Evolutionary conservation across 2,113 vertebrate genomes (phyloP).

Genomic region (Lagopus leucura): DNA sequence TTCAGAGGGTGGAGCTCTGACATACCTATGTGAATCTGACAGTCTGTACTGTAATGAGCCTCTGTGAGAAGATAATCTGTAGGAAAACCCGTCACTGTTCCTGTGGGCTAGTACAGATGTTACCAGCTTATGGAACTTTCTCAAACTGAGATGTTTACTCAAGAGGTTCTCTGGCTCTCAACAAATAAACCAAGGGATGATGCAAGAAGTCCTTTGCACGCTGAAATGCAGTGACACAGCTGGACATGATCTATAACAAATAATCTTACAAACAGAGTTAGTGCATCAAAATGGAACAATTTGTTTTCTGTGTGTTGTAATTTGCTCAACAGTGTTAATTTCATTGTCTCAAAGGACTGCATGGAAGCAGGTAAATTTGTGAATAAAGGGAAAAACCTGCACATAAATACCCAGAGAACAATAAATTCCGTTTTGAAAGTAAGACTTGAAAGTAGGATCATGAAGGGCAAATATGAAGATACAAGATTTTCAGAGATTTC

Average conservation of each 20-base stretch:
- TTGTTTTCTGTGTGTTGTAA: neutral
- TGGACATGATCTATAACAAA: neutral
- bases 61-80: neutral
- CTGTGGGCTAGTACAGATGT: neutral
- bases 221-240: neutral
- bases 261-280: neutral
- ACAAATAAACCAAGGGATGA: neutral
- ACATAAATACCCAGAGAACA: neutral
- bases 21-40: neutral
- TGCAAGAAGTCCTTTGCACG: neutral
- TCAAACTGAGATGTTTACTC: neutral
- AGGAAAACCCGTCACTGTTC: neutral
- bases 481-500: neutral
- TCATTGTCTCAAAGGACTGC: neutral
- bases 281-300: neutral
- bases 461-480: neutral
- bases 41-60: neutral
- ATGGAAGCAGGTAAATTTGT: neutral
- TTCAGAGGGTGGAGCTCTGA: neutral
- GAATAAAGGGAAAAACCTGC: slow-evolving; percentile 1
- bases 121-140: neutral
- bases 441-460: neutral
- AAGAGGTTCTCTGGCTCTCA: neutral
- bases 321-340: neutral
- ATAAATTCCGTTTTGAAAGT: neutral